phyloP scores from a whole-genome alignment of 2,113 vertebrate genomes.

The Addax nasomaculatus region DNA sequence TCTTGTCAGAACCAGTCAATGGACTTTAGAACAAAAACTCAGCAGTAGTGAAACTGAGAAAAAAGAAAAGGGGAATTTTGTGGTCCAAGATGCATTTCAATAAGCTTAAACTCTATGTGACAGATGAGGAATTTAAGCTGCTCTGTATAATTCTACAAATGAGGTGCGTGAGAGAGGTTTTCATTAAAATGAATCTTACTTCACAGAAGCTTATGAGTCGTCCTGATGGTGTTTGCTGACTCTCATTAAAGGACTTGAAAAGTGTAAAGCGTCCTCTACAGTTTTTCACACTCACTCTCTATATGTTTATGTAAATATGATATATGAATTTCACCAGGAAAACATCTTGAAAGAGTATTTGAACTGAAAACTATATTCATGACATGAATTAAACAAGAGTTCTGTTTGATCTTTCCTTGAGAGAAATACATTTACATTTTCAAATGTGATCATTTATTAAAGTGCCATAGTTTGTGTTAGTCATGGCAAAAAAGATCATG shows the following conservation, averaged over 20 bases:
- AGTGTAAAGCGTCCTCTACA: conserved; percentile 37
- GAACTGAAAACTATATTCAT: conserved; percentile 65
- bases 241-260: conserved; percentile 48
- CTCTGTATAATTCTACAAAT: conserved; percentile 51
- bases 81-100: conserved; percentile 6
- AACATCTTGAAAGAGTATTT: conserved; percentile 73
- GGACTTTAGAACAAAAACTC: conserved; percentile 60
- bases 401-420: conserved; percentile 73
- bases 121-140: conserved; percentile 53
- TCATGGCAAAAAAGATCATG: conserved; percentile 53
- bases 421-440: conserved; percentile 75
- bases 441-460: conserved; percentile 75
- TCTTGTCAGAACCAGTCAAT: conserved; percentile 74
- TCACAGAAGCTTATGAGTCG: not conserved
- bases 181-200: conserved; percentile 44
- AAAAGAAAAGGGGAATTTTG: conserved; percentile 26
- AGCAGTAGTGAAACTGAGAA: not conserved
- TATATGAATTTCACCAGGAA: conserved; percentile 64
- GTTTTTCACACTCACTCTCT: conserved; percentile 50
- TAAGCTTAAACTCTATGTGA: conserved; percentile 21
- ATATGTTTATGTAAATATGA: conserved; percentile 50
- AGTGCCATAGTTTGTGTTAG: conserved; percentile 50
- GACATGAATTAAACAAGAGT: conserved; percentile 73
- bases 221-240: not conserved
- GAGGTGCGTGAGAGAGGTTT: conserved; percentile 9